Percentiles rank a stretch among this genome's conserved stretches.
These are phyloP conservation scores for Stegana nigrithorax DNA, from an alignment of 2,888 invertebrate species.

Conservation along the genomic window DNA sequence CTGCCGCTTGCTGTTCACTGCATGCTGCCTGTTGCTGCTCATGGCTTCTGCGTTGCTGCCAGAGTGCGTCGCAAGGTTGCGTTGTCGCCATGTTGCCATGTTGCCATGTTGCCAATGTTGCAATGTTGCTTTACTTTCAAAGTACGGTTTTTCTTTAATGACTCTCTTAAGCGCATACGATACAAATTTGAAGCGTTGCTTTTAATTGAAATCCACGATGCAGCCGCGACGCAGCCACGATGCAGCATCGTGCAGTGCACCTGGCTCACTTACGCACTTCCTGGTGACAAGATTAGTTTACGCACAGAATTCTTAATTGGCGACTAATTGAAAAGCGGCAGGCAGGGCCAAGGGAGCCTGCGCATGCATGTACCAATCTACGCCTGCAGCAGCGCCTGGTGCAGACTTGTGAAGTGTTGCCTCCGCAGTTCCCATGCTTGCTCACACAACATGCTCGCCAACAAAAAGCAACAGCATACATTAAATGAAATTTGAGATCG, in stretches of 20 bases:
- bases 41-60: too few species aligned
- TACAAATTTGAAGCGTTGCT: background rate
- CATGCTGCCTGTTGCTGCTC: too few species aligned
- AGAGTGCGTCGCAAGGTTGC: too few species aligned
- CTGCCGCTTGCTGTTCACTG: too few species aligned
- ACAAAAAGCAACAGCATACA: background rate
- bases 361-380: too few species aligned
- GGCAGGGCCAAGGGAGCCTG: background rate
- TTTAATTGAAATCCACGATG: background rate
- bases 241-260: background rate
- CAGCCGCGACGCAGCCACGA: background rate
- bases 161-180: background rate
- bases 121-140: too few species aligned
- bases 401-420: background rate
- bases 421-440: background rate
- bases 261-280: background rate
- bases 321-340: background rate
- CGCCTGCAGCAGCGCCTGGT: background rate
- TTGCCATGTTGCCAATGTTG: too few species aligned
- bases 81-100: too few species aligned
- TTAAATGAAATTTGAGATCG: background rate
- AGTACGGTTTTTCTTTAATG: background rate
- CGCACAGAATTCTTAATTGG: background rate
- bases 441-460: too few species aligned
- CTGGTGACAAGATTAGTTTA: conserved; percentile 1